phyloP scores from a whole-genome alignment of 2,888 invertebrate genomes.

The Epirrhoe tristata region DNA sequence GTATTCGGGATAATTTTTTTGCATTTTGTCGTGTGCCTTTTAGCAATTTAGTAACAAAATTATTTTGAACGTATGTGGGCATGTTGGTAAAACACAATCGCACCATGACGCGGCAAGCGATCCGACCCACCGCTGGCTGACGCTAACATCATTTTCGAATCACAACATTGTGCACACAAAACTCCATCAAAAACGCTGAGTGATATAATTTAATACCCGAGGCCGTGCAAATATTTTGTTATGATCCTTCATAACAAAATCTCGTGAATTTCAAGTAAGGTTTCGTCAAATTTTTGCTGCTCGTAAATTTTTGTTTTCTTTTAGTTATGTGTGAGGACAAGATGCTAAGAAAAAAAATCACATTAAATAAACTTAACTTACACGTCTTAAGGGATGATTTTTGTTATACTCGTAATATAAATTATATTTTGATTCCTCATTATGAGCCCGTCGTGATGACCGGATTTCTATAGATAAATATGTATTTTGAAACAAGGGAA shows the following conservation, averaged over 20 bases:
- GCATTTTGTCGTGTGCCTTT: constrained; percentile 10
- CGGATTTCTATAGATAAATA: no score
- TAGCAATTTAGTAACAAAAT: constrained; percentile 10
- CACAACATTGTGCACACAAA: constrained; percentile 32
- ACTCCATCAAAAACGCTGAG: constrained; percentile 36
- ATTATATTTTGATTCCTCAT: no score
- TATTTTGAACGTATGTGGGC: constrained; percentile 7
- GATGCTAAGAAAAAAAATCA: constrained; percentile 14
- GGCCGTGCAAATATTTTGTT: constrained; percentile 32
- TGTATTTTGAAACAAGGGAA: no score
- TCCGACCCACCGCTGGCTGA: constrained; percentile 8
- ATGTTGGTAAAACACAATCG: constrained; percentile 10
- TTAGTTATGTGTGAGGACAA: constrained; percentile 23
- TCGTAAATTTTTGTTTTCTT: constrained; percentile 36
- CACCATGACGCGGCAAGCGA: constrained; percentile 21
- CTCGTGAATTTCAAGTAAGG: constrained; percentile 31
- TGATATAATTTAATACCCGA: constrained; percentile 36
- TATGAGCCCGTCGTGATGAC: no score
- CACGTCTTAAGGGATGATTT: neutral
- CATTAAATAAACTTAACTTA: neutral
- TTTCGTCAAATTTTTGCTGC: constrained; percentile 27
- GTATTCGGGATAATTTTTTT: constrained; percentile 1
- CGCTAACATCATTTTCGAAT: constrained; percentile 35
- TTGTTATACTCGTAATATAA: neutral
- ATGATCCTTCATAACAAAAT: constrained; percentile 23